These are phyloP conservation scores for Nesoenas mayeri DNA, from an alignment of 2,113 vertebrate species.

Conservation along the genomic window DNA sequence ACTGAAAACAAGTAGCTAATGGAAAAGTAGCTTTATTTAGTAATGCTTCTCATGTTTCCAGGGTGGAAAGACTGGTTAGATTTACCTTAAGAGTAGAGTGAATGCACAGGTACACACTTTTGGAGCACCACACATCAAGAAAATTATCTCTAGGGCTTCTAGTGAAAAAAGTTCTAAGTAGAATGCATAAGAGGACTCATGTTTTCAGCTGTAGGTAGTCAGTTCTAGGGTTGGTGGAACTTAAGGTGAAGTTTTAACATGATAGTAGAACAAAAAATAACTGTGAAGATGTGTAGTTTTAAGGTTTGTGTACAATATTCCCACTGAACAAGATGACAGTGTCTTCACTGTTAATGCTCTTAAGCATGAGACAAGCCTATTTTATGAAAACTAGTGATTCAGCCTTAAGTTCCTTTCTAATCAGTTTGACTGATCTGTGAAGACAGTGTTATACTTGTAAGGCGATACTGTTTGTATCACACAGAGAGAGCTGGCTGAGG, in stretches of 20 bases:
- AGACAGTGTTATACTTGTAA: not conserved
- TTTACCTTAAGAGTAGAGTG: not conserved
- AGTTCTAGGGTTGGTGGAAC: not conserved
- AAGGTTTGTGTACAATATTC: not conserved
- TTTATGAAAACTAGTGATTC: not conserved
- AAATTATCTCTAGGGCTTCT: not conserved
- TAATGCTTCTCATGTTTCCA: not conserved
- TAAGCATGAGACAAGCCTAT: not conserved
- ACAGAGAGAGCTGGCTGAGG: not conserved
- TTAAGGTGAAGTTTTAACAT: not conserved
- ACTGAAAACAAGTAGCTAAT: not conserved
- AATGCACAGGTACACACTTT: not conserved
- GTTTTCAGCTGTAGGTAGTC: not conserved
- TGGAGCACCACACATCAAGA: not conserved
- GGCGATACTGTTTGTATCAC: rapidly evolving
- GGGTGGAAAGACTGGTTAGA: not conserved
- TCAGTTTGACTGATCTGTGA: not conserved
- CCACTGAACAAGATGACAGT: not conserved
- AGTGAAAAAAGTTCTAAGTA: not conserved
- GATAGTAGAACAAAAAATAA: not conserved
- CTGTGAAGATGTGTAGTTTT: not conserved
- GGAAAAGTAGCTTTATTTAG: not conserved
- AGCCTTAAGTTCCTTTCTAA: not conserved
- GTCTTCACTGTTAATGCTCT: not conserved
- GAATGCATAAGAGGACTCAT: not conserved